phyloP scores from a whole-genome alignment of 1,140 invertebrate species.

The Drosophila punjabiensis region DNA sequence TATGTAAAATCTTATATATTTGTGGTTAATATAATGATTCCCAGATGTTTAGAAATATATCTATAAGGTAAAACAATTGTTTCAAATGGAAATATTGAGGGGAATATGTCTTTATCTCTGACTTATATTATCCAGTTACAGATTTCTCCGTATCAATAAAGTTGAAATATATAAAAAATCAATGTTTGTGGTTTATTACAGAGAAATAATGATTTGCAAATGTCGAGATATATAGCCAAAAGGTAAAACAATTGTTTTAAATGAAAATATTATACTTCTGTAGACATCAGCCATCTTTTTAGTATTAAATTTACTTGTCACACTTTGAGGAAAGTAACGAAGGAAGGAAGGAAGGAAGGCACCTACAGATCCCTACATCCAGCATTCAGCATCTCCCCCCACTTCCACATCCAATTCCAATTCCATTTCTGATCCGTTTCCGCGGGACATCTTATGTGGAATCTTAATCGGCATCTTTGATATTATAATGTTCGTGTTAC shows the following conservation, averaged over 20 bases:
- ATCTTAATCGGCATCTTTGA: constrained; percentile 85
- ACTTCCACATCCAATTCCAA: neutral
- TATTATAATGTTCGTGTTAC: constrained; percentile 85
- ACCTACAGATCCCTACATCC: neutral
- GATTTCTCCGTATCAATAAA: too few species aligned
- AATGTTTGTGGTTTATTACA: too few species aligned
- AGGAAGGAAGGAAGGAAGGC: constrained; percentile 5
- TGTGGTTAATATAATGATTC: neutral
- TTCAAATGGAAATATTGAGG: neutral
- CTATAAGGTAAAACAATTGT: too few species aligned
- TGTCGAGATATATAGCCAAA: too few species aligned
- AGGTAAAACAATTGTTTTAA: too few species aligned
- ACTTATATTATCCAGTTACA: neutral
- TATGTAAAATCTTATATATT: too few species aligned
- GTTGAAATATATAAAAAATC: too few species aligned
- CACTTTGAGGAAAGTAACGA: accelerated
- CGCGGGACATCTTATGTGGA: constrained; percentile 32
- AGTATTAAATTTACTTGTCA: constrained; percentile 9
- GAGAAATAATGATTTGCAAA: too few species aligned
- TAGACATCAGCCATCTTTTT: neutral
- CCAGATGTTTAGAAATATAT: too few species aligned
- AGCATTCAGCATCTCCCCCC: neutral
- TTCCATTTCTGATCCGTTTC: constrained; percentile 24
- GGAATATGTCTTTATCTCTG: neutral
- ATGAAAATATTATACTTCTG: too few species aligned